These are phyloP conservation scores for Meteorus cinctellus DNA, from an alignment of 2,888 invertebrate genomes.

Conservation along the genomic window DNA sequence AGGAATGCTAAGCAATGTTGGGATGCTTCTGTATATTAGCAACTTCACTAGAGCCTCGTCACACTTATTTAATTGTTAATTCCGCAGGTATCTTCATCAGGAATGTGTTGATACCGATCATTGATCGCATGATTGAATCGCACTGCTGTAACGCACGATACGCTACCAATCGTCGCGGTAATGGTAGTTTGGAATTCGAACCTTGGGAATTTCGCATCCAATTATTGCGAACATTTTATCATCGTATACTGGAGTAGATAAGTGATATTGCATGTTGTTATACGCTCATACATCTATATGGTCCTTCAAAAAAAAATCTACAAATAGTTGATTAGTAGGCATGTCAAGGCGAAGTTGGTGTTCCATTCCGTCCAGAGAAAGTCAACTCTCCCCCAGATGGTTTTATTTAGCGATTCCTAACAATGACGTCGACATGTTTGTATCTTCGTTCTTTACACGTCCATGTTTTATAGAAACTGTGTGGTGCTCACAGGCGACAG, in stretches of 20 bases:
- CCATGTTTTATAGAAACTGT: slow-evolving; percentile 11
- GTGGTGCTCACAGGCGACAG: slow-evolving; percentile 19
- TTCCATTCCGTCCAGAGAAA: slow-evolving; percentile 12
- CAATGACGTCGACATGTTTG: slow-evolving; percentile 46
- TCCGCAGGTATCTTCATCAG: slow-evolving; percentile 51
- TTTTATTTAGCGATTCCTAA: slow-evolving; percentile 9
- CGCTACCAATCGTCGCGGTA: not conserved
- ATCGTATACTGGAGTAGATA: not conserved
- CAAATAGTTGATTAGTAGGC: slow-evolving; percentile 10
- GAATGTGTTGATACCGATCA: slow-evolving; percentile 58
- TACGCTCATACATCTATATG: not conserved
- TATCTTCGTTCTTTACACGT: slow-evolving; percentile 14
- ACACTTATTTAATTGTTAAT: slow-evolving; percentile 49
- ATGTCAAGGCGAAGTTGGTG: slow-evolving; percentile 7
- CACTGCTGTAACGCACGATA: not conserved
- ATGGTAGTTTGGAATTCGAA: not conserved
- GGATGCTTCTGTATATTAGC: not conserved
- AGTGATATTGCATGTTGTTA: not conserved
- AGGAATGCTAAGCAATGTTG: not conserved
- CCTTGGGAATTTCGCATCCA: not conserved
- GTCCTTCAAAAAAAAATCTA: not conserved
- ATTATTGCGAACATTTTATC: not conserved
- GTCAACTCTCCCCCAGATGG: slow-evolving; percentile 3
- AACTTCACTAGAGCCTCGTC: not conserved
- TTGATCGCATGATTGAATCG: slow-evolving; percentile 53